Percentiles rank a stretch among this genome's conserved stretches.
These are phyloP conservation scores for Naja naja DNA, from an alignment of 2,113 vertebrate species.

Conservation along the genomic window DNA sequence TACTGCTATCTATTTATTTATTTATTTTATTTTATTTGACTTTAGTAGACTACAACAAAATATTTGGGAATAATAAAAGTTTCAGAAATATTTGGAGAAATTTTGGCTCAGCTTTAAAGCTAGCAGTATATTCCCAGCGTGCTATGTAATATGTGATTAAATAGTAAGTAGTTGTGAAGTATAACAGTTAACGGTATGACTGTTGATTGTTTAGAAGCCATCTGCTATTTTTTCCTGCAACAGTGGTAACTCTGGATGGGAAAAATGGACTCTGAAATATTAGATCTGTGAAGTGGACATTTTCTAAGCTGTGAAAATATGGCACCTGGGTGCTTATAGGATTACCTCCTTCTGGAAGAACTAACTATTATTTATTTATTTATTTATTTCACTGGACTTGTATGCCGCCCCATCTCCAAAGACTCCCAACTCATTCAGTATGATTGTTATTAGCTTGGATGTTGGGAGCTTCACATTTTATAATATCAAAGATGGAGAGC, in stretches of 20 bases:
- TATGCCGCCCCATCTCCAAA: too few species aligned
- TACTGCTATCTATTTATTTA: too few species aligned
- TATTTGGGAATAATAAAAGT: not conserved
- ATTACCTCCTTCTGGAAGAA: not conserved
- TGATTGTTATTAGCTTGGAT: not conserved
- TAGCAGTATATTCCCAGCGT: not conserved
- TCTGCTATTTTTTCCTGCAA: not conserved
- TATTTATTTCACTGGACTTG: too few species aligned
- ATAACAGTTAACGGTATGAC: not conserved
- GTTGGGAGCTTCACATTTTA: not conserved
- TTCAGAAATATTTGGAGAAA: not conserved
- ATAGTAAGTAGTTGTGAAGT: not conserved
- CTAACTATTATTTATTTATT: too few species aligned
- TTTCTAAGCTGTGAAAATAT: not conserved
- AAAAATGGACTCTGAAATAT: not conserved
- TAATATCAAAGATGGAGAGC: not conserved
- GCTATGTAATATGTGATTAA: not conserved
- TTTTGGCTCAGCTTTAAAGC: not conserved
- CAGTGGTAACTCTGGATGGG: not conserved
- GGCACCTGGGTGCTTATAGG: not conserved
- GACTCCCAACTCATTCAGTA: not conserved
- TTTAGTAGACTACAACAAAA: not conserved
- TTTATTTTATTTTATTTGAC: too few species aligned
- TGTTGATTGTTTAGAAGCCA: not conserved
- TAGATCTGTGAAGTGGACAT: not conserved